Base-by-base conservation (phyloP, 2,888 invertebrate genomes). In the Eupithecia pulchellata region DNA sequence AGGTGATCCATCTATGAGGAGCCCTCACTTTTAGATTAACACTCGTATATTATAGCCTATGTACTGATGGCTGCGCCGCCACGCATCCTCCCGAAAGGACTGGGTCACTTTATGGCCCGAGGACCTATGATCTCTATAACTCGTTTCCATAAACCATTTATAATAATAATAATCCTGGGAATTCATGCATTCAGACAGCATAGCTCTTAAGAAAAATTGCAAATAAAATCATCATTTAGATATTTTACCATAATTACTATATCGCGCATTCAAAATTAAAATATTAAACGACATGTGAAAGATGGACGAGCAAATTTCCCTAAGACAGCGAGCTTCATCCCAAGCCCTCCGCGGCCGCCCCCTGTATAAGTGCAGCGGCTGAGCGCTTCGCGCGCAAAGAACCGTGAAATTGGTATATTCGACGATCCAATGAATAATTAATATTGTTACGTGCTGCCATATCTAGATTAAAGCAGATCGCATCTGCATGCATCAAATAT, bases 321-420 rank as follows among this genome's bases (percentile, higher is more conserved):
- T 57, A 29, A 20, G 42, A 20, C 42, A 47, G 42, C 20, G 20
- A 29, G 29, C 29, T 29, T 9, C 14, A 27, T 17, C 14, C n/a
- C 14, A 57, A 47, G 13, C 6, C 52, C 25, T 13, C 25, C 4
- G n/a, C 17, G n/a, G 32, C 3, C 17, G 52, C 86, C 78, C 72
- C 81, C 91, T 89, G 88, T 91, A 86, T 84, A 81, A 36, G 20
- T 64, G 67, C 66, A 78, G 79, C 82, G 79, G 83, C 81, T 88
- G 74, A 75, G 75, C 89, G 91, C 89, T 90, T 86, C 90, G 90
- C 81, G 86, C 79, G 91, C 94, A 94, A 94, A 94, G 94, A 94
- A 94, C 87, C 94, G 87, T 94, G 93, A 94, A 94, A 94, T 94
- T 94, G 94, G 91, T 93, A 93, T 93, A 93, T 93, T 91, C 93